These are phyloP conservation scores for Eremophila alpestris DNA, from an alignment of 2,797 vertebrate genomes.

Conservation along the genomic window DNA sequence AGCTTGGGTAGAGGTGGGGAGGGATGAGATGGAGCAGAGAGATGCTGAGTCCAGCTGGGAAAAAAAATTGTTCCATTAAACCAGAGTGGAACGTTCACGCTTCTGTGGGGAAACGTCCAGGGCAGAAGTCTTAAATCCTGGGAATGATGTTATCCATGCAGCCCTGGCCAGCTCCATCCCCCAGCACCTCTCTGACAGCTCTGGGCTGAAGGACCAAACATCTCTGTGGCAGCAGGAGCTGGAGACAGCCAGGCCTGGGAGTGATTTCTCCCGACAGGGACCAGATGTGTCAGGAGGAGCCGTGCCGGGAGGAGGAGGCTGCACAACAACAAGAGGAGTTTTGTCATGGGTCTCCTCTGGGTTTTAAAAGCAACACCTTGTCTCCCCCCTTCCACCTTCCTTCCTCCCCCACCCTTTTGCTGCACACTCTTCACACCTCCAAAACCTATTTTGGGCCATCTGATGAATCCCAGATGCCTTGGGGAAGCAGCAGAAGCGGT, in stretches of 20 bases:
- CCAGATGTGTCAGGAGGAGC: conserved; percentile 64
- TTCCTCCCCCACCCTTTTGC: conserved; percentile 12
- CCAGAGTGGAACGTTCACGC: not conserved
- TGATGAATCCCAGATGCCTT: conserved; percentile 73
- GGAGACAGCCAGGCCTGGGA: not conserved
- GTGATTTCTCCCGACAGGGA: conserved; percentile 22
- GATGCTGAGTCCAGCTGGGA: not conserved
- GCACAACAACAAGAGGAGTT: not conserved
- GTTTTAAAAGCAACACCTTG: conserved; percentile 49
- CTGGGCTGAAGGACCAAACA: not conserved
- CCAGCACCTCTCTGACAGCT: not conserved
- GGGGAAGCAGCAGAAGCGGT: conserved; percentile 52
- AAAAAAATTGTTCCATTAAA: not conserved
- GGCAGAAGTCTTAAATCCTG: not conserved
- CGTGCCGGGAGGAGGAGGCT: not conserved
- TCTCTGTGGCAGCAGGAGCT: not conserved
- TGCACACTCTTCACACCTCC: conserved; percentile 55
- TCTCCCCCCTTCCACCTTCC: conserved; percentile 39
- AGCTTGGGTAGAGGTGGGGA: not conserved
- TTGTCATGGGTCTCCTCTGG: not conserved
- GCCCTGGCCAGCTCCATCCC: not conserved
- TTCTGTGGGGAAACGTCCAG: not conserved
- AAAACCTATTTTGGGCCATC: conserved; percentile 71
- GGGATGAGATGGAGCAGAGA: not conserved
- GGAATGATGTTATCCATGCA: not conserved